These are phyloP conservation scores for Myiozetetes cayanensis DNA, from an alignment of 2,113 vertebrate genomes.

Conservation along the genomic window DNA sequence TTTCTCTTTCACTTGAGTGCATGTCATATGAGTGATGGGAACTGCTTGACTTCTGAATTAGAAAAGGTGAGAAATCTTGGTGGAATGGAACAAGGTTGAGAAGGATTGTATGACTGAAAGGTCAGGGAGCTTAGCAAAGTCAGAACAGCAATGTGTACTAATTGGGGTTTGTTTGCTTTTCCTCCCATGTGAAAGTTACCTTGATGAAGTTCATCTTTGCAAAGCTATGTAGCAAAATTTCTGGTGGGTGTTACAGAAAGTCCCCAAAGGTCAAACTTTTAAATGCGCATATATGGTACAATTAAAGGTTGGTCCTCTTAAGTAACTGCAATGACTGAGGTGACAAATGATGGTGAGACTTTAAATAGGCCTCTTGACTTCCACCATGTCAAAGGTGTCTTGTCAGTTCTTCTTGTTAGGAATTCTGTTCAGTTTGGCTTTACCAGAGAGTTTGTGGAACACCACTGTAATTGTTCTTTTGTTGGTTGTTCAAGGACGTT, in stretches of 20 bases:
- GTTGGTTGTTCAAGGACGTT: not conserved
- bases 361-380: not conserved
- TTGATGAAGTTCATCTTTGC: not conserved
- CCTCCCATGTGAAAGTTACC: not conserved
- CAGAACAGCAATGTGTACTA: not conserved
- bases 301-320: not conserved
- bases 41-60: not conserved
- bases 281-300: accelerated
- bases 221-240: not conserved
- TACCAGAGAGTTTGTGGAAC: not conserved
- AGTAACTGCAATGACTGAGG: not conserved
- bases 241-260: not conserved
- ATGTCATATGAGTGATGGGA: not conserved
- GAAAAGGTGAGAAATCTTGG: not conserved
- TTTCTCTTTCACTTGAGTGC: not conserved
- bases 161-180: not conserved
- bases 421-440: not conserved
- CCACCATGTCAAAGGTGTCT: not conserved
- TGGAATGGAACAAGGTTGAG: not conserved
- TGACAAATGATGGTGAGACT: not conserved
- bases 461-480: not conserved
- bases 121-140: not conserved
- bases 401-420: not conserved
- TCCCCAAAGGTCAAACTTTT: not conserved
- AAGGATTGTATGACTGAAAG: not conserved